Evolutionary conservation across 2,888 invertebrate species (phyloP), one percentile per base, ranked within the genome.

Genomic region (Andrena bicolor): DNA sequence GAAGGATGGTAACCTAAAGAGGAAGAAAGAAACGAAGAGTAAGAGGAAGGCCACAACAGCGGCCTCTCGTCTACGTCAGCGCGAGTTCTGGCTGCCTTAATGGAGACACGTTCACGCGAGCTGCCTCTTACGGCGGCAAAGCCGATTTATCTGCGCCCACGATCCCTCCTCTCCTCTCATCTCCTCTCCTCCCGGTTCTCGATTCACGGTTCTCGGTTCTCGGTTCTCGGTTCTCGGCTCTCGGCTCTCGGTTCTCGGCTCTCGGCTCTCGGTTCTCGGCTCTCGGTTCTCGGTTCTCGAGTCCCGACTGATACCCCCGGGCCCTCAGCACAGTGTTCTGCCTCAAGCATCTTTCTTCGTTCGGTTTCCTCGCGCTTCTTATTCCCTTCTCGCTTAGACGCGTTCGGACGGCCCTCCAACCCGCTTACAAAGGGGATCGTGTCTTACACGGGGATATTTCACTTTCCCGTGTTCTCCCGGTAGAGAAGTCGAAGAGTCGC

Each of bases 61-160:
- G 76, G 75, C 60, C 83, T 83, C 87, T 88, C 86, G 88, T 84
- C 84, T 85, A 88, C 87, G 87, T 88, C 88, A 83, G 82, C 75
- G 82, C 85, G 84, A 86, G 85, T 85, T 87, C 84, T 84, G 88
- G 80, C 80, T 82, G 86, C 87, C 86, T 87, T 91, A 91, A 92
- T 92, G 90, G 92, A 92, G 92, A 92, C 92, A 91, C 92, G 91
- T 91, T 91, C 91, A 85, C 89, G 86, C 90, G 87, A 89, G 90
- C 90, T 86, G 90, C 89, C 89, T 90, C 86, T 90, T 87, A 87
- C 87, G 86, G 88, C 90, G 90, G 90, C 90, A 90, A 91, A 90
- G 91, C 90, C 91, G 92, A 92, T 92, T 92, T 92, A 92, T 92
- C 91, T 91, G 89, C 90, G 89, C 91, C 90, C 90, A 90, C 90